Base-by-base conservation (phyloP, 2,113 vertebrate species). In the Euleptes europaea region DNA sequence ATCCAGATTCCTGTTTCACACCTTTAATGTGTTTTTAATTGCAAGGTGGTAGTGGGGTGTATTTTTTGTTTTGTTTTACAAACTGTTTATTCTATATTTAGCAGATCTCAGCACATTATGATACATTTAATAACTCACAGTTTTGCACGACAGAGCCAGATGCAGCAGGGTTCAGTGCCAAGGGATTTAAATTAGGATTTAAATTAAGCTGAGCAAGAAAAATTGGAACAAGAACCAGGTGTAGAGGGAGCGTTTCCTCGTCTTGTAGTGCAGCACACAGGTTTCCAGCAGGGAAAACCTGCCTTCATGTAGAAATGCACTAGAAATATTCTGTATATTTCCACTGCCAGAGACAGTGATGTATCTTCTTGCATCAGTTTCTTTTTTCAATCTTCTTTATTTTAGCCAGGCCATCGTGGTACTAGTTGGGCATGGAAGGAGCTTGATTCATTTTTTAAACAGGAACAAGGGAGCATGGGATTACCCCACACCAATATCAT, bases 21-120 rank as follows among this genome's bases (percentile, higher is more conserved):
- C 66, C 69, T 74, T 87, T 87, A 51, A 79, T 74, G 81, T 74
- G 70, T 67, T 84, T 84, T 87, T 84, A 87, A 84, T 84, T 87
- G 69, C 77, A 85, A 49, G 38, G 28, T 42, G 76, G 57, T 31
- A 49, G 28, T 57, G 23, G 19, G 13, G 47, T 28, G 38, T 83
- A 33, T 78, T 54, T 57, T 57, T 85, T 66, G n/a, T 80, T 85
- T 79, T 79, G 13, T 35, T 84, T 80, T 79, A 78, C 60, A 78
- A 74, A 83, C 57, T 87, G 75, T 83, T 78, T 83, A 54, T 73
- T 84, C 76, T 74, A 79, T 80, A 78, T 84, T 83, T 87, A 87
- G 86, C 69, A 73, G 77, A 87, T 40, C 57, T 83, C 82, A 79
- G 38, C 81, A 74, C 76, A 66, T 83, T 79, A 74, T 83, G 86